Evolutionary conservation across 1,140 invertebrate genomes (phyloP).

Genomic region (Glossosoma conforme): DNA sequence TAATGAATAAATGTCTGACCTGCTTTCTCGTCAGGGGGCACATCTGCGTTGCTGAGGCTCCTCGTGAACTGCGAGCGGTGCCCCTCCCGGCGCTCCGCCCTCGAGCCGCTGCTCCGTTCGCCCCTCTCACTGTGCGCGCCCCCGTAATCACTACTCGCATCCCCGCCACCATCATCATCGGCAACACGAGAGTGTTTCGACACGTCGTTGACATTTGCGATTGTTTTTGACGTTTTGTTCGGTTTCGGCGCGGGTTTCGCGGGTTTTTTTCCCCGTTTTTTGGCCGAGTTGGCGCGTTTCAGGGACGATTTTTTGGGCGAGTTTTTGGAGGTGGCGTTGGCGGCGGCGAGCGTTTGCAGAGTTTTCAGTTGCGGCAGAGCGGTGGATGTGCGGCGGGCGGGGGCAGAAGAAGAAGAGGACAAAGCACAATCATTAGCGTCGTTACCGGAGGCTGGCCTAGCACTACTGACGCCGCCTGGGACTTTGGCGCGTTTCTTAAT

Average conservation of each 20-base stretch:
- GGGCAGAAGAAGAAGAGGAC: constrained; percentile 42
- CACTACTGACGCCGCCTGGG: constrained; percentile 1
- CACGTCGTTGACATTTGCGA: not conserved
- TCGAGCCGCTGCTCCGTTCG: constrained; percentile 31
- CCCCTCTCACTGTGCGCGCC: constrained; percentile 42
- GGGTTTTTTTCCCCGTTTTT: constrained; percentile 31
- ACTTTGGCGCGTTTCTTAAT: constrained; percentile 35
- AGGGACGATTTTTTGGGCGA: constrained; percentile 5
- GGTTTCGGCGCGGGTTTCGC: constrained; percentile 7
- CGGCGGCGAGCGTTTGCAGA: constrained; percentile 32
- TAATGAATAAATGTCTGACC: no score
- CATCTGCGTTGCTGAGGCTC: constrained; percentile 76
- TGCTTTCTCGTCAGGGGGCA: constrained; percentile 76
- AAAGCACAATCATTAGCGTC: constrained; percentile 47
- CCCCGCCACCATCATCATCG: constrained; percentile 33
- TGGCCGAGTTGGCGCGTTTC: constrained; percentile 32
- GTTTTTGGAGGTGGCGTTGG: constrained; percentile 13
- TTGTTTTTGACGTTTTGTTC: not conserved
- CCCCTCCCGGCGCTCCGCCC: constrained; percentile 45
- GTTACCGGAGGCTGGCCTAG: constrained; percentile 12
- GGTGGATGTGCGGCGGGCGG: constrained; percentile 35
- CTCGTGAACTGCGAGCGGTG: constrained; percentile 69
- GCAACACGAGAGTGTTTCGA: not conserved
- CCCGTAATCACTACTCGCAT: constrained; percentile 49
- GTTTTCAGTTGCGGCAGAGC: constrained; percentile 34